A percentile compares a stretch with the other conserved stretches of the same genome.
Evolutionary conservation across 2,888 invertebrate species (phyloP).

Genomic region (Gortyna flavago): DNA sequence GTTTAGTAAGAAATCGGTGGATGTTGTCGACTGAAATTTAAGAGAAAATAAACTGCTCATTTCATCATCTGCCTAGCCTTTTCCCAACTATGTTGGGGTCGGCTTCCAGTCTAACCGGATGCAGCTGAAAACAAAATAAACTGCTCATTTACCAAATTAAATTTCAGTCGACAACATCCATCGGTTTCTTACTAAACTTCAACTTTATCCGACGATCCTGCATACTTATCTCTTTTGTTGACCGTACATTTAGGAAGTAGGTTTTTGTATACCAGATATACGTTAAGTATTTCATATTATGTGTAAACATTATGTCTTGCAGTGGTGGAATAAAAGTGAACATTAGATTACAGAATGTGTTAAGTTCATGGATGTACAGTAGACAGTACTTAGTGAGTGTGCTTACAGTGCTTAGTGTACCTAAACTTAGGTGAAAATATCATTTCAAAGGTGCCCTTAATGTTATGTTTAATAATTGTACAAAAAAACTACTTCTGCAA

Average conservation of each 20-base stretch:
- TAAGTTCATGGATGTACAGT: constrained; percentile 50
- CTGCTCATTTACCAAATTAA: no score
- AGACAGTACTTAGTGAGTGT: constrained; percentile 38
- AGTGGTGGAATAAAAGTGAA: constrained; percentile 61
- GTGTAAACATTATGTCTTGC: constrained; percentile 52
- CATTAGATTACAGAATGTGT: constrained; percentile 54
- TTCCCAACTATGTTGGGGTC: no score
- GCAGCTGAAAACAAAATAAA: no score
- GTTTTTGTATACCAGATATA: constrained; percentile 49
- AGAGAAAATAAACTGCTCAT: no score
- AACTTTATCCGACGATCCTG: no score
- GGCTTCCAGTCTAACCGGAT: no score
- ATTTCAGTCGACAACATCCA: no score
- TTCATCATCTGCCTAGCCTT: no score
- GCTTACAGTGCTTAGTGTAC: constrained; percentile 67
- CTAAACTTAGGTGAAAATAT: constrained; percentile 55
- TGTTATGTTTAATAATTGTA: constrained; percentile 34
- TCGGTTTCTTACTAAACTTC: no score
- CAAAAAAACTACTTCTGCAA: constrained; percentile 56
- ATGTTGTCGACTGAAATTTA: no score
- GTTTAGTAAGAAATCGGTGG: no score
- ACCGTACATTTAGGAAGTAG: constrained; percentile 46
- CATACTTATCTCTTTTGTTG: no score
- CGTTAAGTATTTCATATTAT: constrained; percentile 47
- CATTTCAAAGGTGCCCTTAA: constrained; percentile 38